Evolutionary conservation across 2,888 invertebrate species (phyloP), one percentile per base, ranked within the genome.

Genomic region (Cataglyphis livida): DNA sequence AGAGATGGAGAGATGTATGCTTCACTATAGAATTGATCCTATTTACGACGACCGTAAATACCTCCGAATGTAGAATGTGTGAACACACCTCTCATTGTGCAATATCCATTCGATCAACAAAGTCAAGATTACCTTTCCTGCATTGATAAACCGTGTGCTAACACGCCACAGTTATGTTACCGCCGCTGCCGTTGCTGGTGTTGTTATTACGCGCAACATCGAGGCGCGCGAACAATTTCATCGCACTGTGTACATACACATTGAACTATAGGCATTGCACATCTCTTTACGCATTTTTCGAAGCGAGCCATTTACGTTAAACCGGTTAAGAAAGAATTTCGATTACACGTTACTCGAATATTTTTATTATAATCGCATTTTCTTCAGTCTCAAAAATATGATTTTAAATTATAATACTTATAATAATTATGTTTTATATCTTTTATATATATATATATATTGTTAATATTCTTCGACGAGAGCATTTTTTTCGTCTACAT

Each of bases 11-110:
- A 32, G 44, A 48, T 59, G 48, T 74, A 44, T 65, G 78, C 76
- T 90, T 89, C 85, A 90, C 81, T 86, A 86, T 54, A 82, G 38
- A 65, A 65, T 86, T 82, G 82, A 81, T 82, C 75, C 78, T 73
- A 84, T 89, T 89, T 88, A 89, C 85, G 87, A 89, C 85, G 87
- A 88, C 65, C 82, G 68, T 86, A 88, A 88, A 90, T 87, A 88
- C 66, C 57, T 25, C 54, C 35, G 76, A 83, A 87, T 84, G 85
- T 64, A 83, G 86, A 51, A 82, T 82, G 79, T 61, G 70, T 54
- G 66, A 61, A 57, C 78, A 48, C 66, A 32, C 61, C 32, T 51
- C 78, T 83, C 81, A 83, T 83, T 75, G 57, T 70, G 66, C 82
- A 48, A 79, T 82, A 82, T 76, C 66, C 84, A 79, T 81, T 74